phyloP scores from a whole-genome alignment of 2,797 vertebrate species.

The Orestias chungarensis region DNA sequence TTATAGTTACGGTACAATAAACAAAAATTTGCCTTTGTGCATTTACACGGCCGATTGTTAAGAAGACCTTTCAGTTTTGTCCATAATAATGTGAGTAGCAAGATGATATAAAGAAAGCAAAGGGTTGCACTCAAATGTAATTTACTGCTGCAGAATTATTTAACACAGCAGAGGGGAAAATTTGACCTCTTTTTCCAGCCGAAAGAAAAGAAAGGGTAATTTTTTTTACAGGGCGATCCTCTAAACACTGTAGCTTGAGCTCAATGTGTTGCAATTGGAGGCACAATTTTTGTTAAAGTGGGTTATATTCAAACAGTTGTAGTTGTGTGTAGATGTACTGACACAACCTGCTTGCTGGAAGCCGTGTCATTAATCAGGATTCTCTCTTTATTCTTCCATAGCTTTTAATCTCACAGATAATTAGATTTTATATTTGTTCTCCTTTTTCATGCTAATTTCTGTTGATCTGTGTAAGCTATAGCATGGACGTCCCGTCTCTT shows the following conservation, averaged over 20 bases:
- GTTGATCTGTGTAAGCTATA: not conserved
- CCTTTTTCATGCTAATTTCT: not conserved
- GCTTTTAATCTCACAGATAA: not conserved
- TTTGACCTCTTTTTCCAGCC: constrained; percentile 1
- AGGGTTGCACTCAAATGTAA: not conserved
- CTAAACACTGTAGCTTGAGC: constrained; percentile 2
- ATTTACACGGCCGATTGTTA: not conserved
- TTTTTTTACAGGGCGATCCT: not conserved
- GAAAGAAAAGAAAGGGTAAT: constrained; percentile 6
- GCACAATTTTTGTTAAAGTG: not conserved
- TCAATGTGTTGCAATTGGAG: not conserved
- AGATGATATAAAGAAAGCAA: not conserved
- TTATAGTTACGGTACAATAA: not conserved
- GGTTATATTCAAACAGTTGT: not conserved
- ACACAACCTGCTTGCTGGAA: not conserved
- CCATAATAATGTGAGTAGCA: not conserved
- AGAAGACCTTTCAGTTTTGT: not conserved
- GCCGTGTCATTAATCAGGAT: not conserved
- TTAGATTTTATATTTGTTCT: not conserved
- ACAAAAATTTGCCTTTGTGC: not conserved
- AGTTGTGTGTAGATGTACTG: not conserved
- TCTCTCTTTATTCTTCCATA: not conserved
- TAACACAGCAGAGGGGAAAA: not conserved
- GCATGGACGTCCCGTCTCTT: not conserved
- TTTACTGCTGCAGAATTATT: not conserved